A percentile compares a stretch with the other conserved stretches of the same genome.
Conservation (phyloP, 2,113 vertebrate genomes). For the Chamaetylas fuelleborni region DNA sequence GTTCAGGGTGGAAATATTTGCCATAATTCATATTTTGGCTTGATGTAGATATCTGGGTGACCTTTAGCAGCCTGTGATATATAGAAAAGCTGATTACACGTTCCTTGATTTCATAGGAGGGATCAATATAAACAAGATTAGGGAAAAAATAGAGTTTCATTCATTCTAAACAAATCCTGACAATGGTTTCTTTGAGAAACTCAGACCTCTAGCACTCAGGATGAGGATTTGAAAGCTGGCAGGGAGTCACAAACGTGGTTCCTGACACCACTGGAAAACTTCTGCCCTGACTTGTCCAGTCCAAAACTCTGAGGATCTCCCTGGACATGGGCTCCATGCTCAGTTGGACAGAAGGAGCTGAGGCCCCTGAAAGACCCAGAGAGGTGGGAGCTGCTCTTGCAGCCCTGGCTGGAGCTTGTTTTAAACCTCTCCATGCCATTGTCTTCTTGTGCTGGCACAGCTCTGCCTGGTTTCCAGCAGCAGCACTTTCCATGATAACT, state of each 20-base stretch:
- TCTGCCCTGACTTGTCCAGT: neutral
- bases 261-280: neutral
- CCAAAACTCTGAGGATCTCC: neutral
- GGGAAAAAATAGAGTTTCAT: neutral
- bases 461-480: neutral
- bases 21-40: slow-evolving; percentile 19
- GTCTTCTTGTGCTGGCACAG: neutral
- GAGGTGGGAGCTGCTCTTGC: neutral
- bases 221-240: neutral
- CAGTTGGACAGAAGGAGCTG: neutral
- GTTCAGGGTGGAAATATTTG: neutral
- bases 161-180: neutral
- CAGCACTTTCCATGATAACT: rapidly evolving
- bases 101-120: neutral
- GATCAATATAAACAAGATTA: slow-evolving; percentile 21
- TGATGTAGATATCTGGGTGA: neutral
- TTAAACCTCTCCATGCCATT: neutral
- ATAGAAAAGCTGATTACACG: slow-evolving; percentile 34
- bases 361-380: neutral
- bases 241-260: neutral
- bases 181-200: neutral
- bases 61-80: slow-evolving; percentile 43
- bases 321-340: neutral
- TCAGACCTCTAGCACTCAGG: neutral
- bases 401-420: neutral